A percentile compares a stretch with the other conserved stretches of the same genome.
These are phyloP conservation scores for Exephanes ischioxanthus DNA, from an alignment of 2,888 invertebrate genomes.

Conservation along the genomic window DNA sequence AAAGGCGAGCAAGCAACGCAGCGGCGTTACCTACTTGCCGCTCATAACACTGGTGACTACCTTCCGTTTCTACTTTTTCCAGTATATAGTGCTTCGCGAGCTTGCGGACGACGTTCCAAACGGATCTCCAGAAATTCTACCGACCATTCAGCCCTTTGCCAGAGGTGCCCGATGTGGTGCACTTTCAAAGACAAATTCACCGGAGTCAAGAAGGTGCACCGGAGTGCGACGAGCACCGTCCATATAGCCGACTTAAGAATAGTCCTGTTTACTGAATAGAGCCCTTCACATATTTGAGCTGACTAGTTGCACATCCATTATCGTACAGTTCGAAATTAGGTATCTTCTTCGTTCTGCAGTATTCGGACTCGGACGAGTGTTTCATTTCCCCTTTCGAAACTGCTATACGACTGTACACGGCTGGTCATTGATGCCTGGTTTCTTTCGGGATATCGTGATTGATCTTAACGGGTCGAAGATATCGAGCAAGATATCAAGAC, in stretches of 20 bases:
- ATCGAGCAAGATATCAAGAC: too few relatives aligned
- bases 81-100: background rate
- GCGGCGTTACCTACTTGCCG: background rate
- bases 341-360: background rate
- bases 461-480: too few relatives aligned
- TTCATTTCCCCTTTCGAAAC: too few relatives aligned
- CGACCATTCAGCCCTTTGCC: constrained; percentile 15
- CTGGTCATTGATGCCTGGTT: too few relatives aligned
- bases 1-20: constrained; percentile 1
- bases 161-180: constrained; percentile 31
- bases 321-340: background rate
- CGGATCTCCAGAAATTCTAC: constrained; percentile 32
- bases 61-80: background rate
- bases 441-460: too few relatives aligned
- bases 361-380: too few relatives aligned
- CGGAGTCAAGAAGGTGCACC: constrained; percentile 70
- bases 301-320: background rate
- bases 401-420: too few relatives aligned
- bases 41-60: background rate
- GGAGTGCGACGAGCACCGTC: background rate
- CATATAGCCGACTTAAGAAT: background rate
- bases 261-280: background rate
- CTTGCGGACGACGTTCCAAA: background rate
- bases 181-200: constrained; percentile 74
- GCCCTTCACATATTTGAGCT: background rate